A percentile compares a stretch with the other conserved stretches of the same genome.
Evolutionary conservation across 2,888 invertebrate genomes (phyloP).

Genomic region (Hemithea aestivaria): DNA sequence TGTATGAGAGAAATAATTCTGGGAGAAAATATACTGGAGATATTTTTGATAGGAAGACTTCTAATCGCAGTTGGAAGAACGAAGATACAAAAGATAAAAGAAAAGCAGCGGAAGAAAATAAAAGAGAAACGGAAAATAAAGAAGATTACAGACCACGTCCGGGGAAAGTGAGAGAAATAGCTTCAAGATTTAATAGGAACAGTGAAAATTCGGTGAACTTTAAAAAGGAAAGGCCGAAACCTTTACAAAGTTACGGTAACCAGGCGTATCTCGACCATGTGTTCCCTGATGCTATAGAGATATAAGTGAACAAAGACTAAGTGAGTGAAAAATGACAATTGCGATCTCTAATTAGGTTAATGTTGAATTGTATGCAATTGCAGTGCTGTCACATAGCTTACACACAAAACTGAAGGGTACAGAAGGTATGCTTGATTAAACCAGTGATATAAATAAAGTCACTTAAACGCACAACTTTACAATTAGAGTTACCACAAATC

Average conservation of each 20-base stretch:
- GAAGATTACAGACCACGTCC: slow-evolving; percentile 54
- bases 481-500: too few species aligned
- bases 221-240: slow-evolving; percentile 75
- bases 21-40: slow-evolving; percentile 33
- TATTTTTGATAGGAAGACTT: slow-evolving; percentile 32
- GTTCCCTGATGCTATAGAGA: slow-evolving; percentile 77
- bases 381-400: too few species aligned
- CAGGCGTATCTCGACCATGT: slow-evolving; percentile 81
- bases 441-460: too few species aligned
- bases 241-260: slow-evolving; percentile 77
- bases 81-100: slow-evolving; percentile 34
- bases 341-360: slow-evolving; percentile 30
- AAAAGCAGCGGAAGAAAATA: slow-evolving; percentile 40
- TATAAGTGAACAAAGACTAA: slow-evolving; percentile 38
- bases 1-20: slow-evolving; percentile 58
- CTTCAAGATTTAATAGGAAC: slow-evolving; percentile 63
- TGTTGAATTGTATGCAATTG: too few species aligned
- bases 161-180: slow-evolving; percentile 70
- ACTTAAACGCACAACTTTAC: too few species aligned
- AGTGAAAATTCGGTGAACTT: slow-evolving; percentile 45
- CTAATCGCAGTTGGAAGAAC: slow-evolving; percentile 42
- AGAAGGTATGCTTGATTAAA: too few species aligned
- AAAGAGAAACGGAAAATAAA: slow-evolving; percentile 21
- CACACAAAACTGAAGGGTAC: too few species aligned
- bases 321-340: slow-evolving; percentile 27